Base-by-base conservation (phyloP, 2,888 invertebrate genomes). In the Sepiola atlantica region DNA sequence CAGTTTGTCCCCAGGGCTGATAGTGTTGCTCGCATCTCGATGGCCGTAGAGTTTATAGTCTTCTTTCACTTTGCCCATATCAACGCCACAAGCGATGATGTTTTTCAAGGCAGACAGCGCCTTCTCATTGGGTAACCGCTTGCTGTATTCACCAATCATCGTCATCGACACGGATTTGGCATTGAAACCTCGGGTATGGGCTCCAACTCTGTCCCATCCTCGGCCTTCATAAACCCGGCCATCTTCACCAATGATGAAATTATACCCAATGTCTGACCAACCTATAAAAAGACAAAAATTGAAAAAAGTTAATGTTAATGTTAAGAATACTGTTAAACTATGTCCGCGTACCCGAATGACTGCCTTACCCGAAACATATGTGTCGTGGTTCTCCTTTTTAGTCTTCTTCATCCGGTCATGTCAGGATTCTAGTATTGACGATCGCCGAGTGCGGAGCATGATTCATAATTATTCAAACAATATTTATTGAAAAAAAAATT, bases 181-280 rank as follows among this genome's bases (percentile, higher is more conserved):
- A 98, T 98, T 97, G 98, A 98, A 94, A 20, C 96, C 96, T 3
- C 98, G 98, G 0, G 98, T 98, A 96, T 98, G 98, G 0, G 98
- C 98, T 0, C 98, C 98, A 92, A 98, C 97, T 94, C 97, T 97
- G 95, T 98, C 98, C 98, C 98, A 98, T 1, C 98, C 98, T 12
- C 98, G 98, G 0, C 98, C 98, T 95, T 98, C 98, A 96, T 98
- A 98, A 0, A 98, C 98, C 20, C 98, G 98, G 0, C 98, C 98
- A 96, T 98, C 98, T 12, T 98, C 98, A 0, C 98, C 98, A 4
- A 98, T 98, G 4, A 98, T 97, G 96, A 98, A 99, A 96, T 98
- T 98, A 95, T 97, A 97, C 12, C 95, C 96, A 90, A 96, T 96
- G 94, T 96, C 96, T 90, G 95, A 94, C 95, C 95, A 96, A 45